Conservation (phyloP, 30 jellyfish, hydroid and myxozoan species). For the Hydractinia symbiolongicarpus region DNA sequence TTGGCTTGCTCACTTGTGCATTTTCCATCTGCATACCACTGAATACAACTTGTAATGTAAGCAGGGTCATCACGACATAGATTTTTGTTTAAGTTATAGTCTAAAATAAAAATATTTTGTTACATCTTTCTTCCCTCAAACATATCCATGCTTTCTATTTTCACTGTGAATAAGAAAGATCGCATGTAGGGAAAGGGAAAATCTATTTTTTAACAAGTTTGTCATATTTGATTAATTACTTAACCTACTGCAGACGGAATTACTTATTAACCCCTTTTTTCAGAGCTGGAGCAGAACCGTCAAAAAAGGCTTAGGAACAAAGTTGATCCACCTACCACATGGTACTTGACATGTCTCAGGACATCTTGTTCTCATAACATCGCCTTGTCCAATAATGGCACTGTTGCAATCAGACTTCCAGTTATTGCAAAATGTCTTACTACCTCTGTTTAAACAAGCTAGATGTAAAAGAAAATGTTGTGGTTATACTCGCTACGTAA, state of each 20-base stretch:
- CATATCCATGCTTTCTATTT: no score
- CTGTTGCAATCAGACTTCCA: neutral
- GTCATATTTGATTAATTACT: no score
- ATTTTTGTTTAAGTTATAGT: neutral
- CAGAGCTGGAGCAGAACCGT: no score
- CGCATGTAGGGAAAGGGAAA: no score
- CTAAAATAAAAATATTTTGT: neutral
- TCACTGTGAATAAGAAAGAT: no score
- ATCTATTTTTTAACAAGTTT: no score
- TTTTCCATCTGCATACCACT: conserved; percentile 9
- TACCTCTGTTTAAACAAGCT: neutral
- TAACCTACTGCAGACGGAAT: no score
- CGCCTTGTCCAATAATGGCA: neutral
- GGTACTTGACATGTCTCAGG: conserved; percentile 15
- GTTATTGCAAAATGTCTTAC: neutral
- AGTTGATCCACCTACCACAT: conserved; percentile 17
- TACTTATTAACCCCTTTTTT: no score
- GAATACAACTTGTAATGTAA: neutral
- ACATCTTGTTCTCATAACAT: conserved; percentile 7
- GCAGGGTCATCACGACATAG: conserved; percentile 13
- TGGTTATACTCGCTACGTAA: neutral
- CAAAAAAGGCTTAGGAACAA: no score
- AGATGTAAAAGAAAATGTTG: neutral
- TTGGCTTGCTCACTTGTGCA: conserved; percentile 10
- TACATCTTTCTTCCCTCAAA: neutral